Evolutionary conservation across 1,140 invertebrate genomes (phyloP).

Genomic region (Zaprionus kolodkinae): DNA sequence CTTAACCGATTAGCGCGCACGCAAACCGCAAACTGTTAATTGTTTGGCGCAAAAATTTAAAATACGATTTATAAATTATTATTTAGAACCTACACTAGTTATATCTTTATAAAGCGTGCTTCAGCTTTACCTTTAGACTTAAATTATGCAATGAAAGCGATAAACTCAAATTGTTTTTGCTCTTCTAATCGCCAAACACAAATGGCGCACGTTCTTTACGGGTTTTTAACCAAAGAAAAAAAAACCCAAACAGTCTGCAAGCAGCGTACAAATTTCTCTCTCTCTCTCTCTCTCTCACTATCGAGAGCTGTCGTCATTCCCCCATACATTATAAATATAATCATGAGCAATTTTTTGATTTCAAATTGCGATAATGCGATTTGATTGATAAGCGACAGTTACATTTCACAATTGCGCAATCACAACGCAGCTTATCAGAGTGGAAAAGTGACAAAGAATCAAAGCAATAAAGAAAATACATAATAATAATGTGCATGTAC

Average conservation of each 20-base stretch:
- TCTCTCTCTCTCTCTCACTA: too few species aligned
- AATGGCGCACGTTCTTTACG: not conserved
- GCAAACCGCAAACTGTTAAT: slow-evolving; percentile 23
- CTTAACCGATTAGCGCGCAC: slow-evolving; percentile 8
- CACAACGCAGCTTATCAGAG: slow-evolving; percentile 25
- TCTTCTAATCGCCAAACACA: not conserved
- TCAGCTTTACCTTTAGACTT: too few species aligned
- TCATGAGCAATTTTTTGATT: slow-evolving; percentile 47
- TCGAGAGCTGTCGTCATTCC: slow-evolving; percentile 1
- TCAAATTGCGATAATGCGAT: slow-evolving; percentile 42
- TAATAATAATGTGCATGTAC: slow-evolving; percentile 17
- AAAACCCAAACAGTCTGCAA: slow-evolving; percentile 38
- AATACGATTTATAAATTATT: too few species aligned
- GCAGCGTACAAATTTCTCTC: too few species aligned
- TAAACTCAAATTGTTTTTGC: not conserved
- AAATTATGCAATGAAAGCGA: not conserved
- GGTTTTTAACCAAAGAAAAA: not conserved
- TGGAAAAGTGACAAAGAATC: not conserved
- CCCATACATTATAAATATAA: slow-evolving; percentile 41
- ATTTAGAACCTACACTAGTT: too few species aligned
- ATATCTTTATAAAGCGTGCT: too few species aligned
- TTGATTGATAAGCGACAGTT: slow-evolving; percentile 53
- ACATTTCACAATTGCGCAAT: slow-evolving; percentile 32
- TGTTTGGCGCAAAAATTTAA: not conserved
- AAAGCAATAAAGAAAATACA: slow-evolving; percentile 23